These are phyloP conservation scores for Campoplex capitator DNA, from an alignment of 2,888 invertebrate genomes.

Conservation along the genomic window DNA sequence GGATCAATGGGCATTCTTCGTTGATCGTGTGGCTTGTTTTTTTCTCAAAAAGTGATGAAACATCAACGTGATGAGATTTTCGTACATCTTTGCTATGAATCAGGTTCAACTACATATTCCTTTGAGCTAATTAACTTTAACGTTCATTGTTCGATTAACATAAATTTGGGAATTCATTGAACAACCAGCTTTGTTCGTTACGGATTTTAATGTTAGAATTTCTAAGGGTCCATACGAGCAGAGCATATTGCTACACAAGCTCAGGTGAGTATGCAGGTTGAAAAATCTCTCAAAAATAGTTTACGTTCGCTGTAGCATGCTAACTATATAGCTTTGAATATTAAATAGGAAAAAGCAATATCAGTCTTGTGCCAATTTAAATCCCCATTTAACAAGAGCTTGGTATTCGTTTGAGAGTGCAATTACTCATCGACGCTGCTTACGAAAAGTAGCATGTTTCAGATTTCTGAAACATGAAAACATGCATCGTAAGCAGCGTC, in stretches of 20 bases:
- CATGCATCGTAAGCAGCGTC: too few relatives aligned
- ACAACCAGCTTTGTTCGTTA: not conserved
- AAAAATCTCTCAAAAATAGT: not conserved
- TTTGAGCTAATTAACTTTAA: not conserved
- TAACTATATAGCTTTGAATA: not conserved
- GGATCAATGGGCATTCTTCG: not conserved
- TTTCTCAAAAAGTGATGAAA: not conserved
- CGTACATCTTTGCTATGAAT: not conserved
- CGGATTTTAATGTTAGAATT: not conserved
- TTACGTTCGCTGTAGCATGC: not conserved
- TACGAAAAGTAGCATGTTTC: too few relatives aligned
- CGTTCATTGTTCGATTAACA: not conserved
- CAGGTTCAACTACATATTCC: not conserved
- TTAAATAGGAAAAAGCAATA: not conserved
- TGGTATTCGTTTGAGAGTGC: not conserved
- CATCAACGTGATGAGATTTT: not conserved
- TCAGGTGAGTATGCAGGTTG: not conserved
- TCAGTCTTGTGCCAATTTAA: not conserved
- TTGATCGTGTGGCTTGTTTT: not conserved
- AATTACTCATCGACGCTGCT: not conserved
- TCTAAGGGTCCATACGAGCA: not conserved
- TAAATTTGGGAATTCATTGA: not conserved
- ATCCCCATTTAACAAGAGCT: not conserved
- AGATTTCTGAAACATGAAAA: too few relatives aligned
- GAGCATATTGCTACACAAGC: not conserved